Evolutionary conservation across 2,797 vertebrate genomes (phyloP), one percentile per base, ranked within the genome.

Genomic region (Rhabdomys pumilio): DNA sequence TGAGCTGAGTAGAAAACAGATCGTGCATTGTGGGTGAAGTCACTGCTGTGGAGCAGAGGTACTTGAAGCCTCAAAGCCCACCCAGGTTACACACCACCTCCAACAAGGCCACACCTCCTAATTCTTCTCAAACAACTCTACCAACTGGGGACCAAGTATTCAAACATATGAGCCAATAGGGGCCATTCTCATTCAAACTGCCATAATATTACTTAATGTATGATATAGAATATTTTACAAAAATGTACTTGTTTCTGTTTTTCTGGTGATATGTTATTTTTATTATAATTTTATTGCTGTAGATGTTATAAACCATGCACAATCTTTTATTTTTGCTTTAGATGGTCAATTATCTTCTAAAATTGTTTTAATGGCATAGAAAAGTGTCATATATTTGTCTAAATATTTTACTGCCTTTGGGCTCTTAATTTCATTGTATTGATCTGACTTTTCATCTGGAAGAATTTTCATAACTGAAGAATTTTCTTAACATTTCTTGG

Each of bases 401-500:
- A 67, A 24, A 15, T 26, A 73, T 76, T 93, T 91, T 26, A 84
- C 69, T 19, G 57, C 57, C 75, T 67, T 24, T 81, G 11, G 73
- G 44, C 11, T 90, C 26, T 86, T 63, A 20, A 83, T 80, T 65
- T 69, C 20, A 80, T 15, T 57, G 11, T 75, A 47, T 63, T 65
- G 38, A 75, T 65, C 44, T 34, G 69, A n/a, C 63, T 47, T 93
- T 90, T 44, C 50, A 86, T 12, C 47, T 75, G 47, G 41, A 38
- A 38, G 38, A 2, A 38, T 47, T 22, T 44, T 6, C 4, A 44
- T 44, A 44, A 44, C 44, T 44, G 44, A 44, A 44, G 44, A 86
- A 73, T 8, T 38, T 90, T 24, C 55, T 65, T 85, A 80, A n/a
- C n/a, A 57, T 95, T 93, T 90, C 38, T 65, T 75, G 9, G 61